Base-by-base conservation (phyloP, 2,888 invertebrate species). In the Lasioglossum leucozonium region DNA sequence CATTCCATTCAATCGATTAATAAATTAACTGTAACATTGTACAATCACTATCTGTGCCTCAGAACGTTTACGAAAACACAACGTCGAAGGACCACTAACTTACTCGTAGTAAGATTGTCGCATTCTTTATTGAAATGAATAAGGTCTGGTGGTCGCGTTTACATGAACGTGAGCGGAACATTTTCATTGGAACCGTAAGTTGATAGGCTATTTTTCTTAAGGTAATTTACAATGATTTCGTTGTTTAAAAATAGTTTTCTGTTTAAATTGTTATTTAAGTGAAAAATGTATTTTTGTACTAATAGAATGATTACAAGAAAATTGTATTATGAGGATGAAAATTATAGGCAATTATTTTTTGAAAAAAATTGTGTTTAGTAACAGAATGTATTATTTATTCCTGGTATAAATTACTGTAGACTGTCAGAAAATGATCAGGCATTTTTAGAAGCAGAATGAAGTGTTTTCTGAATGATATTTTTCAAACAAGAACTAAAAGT, bases 1-100 rank as follows among this genome's bases (percentile, higher is more conserved):
- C 37, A 47, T 34, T 84, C 67, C 65, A 73, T 69, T 75, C 62
- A 77, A 75, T 72, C n/a, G 5, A 74, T 10, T 82, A 18, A 10
- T 11, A 26, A 75, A 26, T 85, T 84, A 72, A 55, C n/a, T 62
- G 10, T 18, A 74, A 65, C 62, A 77, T 78, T 30, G 6, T 72
- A 44, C 0, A n/a, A 26, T 18, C 16, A 47, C 3, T 11, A 73
- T 13, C 2, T 10, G 34, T 13, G 69, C 2, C 8, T 22, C 40
- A n/a, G 8, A 58, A 34, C n/a, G 5, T 22, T 5, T 13, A 40
- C 5, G 37, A 69, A 47, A 74, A 75, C 62, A 26, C 16, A 16
- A 55, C n/a, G 51, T 72, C 30, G 13, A 67, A 51, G n/a, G 44
- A 10, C 65, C 51, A 58, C 73, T 62, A 77, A 74, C 82, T 51